Base-by-base conservation (phyloP, 2,113 vertebrate species). In the Elephas maximus region DNA sequence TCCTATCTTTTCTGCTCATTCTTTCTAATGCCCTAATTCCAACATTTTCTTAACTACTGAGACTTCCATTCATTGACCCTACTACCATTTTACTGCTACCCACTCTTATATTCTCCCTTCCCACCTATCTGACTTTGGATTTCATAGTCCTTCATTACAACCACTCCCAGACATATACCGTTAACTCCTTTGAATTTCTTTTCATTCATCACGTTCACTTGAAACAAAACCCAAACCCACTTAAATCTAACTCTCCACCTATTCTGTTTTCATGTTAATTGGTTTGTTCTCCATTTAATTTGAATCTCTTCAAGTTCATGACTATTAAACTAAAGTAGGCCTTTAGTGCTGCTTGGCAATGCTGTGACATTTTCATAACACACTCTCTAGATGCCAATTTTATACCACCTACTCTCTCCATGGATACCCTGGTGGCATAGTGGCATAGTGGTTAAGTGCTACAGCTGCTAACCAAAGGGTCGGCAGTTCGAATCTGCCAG, bases 101-200 rank as follows among this genome's bases (percentile, higher is more conserved):
- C 33, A 65, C 33, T 81, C 5, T 37, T 53, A 62, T 73, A 63
- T 84, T 65, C 26, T 76, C 76, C 33, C 21, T 80, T 96, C 53
- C 73, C 73, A 90, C 85, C 62, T 81, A 90, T 62, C 48, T 90
- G 73, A 94, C 82, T 96, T 88, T 73, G 30, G 10, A 94, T 95
- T 95, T 96, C 24, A 77, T 28, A 33, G 8, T 88, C 33, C 86
- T 88, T 90, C 77, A 92, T 92, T 94, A 93, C 24, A 92, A 84
- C 81, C 18, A 88, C 41, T 89, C 20, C 44, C 67, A 95, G 33
- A 15, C 62, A 93, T 53, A 93, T 86, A 94, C 28, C 57, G 87
- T 71, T 86, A 86, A 87, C 21, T 88, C 67, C 17, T 93, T 92
- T 95, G 23, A 26, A 20, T 26, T 63, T 92, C 33, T 95, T 95